phyloP scores from a whole-genome alignment of 2,888 invertebrate genomes.

The Philaethria dido region DNA sequence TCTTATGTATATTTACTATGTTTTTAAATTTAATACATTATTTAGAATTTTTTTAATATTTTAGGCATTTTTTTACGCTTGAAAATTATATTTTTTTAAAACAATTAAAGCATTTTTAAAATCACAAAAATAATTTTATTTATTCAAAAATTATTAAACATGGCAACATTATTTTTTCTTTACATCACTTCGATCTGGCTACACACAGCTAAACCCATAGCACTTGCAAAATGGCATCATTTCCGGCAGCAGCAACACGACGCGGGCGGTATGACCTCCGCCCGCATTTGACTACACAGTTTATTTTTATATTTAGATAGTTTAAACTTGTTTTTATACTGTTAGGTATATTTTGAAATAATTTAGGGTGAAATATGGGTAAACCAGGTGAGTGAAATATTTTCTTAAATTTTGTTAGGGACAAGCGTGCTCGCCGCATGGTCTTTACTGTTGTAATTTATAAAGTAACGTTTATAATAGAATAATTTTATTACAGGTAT shows the following conservation, averaged over 20 bases:
- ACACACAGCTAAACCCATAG: neutral
- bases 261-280: slow-evolving; percentile 61
- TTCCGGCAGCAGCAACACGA: slow-evolving; percentile 66
- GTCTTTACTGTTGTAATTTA: slow-evolving; percentile 29
- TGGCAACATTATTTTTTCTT: slow-evolving; percentile 7
- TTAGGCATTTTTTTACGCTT: too few species aligned
- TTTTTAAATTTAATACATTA: too few species aligned
- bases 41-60: too few species aligned
- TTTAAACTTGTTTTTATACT: slow-evolving; percentile 42
- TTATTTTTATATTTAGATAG: slow-evolving; percentile 69
- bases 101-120: too few species aligned
- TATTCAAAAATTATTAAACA: neutral
- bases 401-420: slow-evolving; percentile 1
- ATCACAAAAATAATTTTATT: neutral
- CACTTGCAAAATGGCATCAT: slow-evolving; percentile 67
- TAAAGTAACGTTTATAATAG: neutral
- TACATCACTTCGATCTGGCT: neutral
- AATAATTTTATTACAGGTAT: neutral
- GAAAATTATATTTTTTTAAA: too few species aligned
- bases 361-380: slow-evolving; percentile 57
- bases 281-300: slow-evolving; percentile 57
- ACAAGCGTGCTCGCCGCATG: slow-evolving; percentile 56
- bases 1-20: too few species aligned
- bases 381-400: slow-evolving; percentile 69
- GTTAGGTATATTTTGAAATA: slow-evolving; percentile 27